Evolutionary conservation across 2,797 vertebrate species (phyloP), one percentile per base, ranked within the genome.

Genomic region (Pseudochaenichthys georgianus): DNA sequence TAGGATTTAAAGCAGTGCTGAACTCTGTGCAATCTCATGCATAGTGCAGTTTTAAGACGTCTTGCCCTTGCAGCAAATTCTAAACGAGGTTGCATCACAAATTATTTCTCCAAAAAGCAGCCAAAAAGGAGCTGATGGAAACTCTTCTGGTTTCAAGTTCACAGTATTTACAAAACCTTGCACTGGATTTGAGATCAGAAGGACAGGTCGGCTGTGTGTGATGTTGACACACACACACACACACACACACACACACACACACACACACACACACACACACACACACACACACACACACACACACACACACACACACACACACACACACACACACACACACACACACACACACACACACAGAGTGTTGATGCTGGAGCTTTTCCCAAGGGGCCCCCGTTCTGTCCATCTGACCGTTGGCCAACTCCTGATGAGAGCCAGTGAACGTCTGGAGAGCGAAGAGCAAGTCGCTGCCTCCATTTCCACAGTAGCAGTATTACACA

Each of bases 401-500:
- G 88, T 88, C 84, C 87, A 84, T 89, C 89, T 90, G 90, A 92
- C 81, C n/a, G 45, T 70, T 73, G 21, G 88, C 92, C 91, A 92
- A 67, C 78, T 90, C 71, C 83, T 86, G 90, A 90, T 89, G 85
- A 88, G 90, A 90, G 88, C 85, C 89, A 91, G 89, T 42, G 74
- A 85, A 68, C 12, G 84, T 88, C 83, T 89, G 82, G 77, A 87
- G 85, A 81, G 73, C 28, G 60, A 45, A 60, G 80, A 83, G 83
- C 80, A 69, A 50, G 81, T 86, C 65, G 48, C 77, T 80, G 87
- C 88, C 83, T 85, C 61, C 77, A 70, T 89, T 90, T 92, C 82
- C 82, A 90, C 91, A 89, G 90, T 92, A 92, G 91, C 89, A 83
- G 82, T 89, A 88, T 89, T 88, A 79, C 87, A 84, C 84, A 79